Evolutionary conservation across 2,797 vertebrate genomes (phyloP).

Genomic region (Eulemur albifrons): DNA sequence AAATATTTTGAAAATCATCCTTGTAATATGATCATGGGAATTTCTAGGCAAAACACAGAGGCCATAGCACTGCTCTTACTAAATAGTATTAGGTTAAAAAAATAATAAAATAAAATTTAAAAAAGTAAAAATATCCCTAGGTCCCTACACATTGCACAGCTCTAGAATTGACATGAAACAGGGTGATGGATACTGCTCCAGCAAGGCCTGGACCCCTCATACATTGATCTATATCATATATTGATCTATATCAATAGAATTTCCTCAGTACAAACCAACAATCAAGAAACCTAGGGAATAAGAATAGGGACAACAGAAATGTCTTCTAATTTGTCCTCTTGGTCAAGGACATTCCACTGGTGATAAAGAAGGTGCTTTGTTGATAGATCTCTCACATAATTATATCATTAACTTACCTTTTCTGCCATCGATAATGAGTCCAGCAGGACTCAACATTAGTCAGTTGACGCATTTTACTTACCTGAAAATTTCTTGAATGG

Average conservation of each 20-base stretch:
- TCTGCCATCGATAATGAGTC: neutral
- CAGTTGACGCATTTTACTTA: neutral
- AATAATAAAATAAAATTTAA: neutral
- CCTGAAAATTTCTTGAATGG: neutral
- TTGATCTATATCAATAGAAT: neutral
- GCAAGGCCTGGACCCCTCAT: neutral
- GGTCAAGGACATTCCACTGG: neutral
- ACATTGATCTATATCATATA: neutral
- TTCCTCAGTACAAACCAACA: neutral
- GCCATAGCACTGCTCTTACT: neutral
- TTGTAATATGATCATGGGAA: neutral
- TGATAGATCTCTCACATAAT: neutral
- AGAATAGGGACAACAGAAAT: neutral
- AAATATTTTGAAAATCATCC: neutral
- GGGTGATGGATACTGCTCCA: neutral
- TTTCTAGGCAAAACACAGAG: neutral
- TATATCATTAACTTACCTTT: neutral
- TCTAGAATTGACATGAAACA: neutral
- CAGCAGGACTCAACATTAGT: neutral
- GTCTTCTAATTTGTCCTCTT: neutral
- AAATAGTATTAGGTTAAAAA: neutral
- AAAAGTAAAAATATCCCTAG: neutral
- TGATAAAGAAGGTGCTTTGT: neutral
- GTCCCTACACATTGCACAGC: neutral
- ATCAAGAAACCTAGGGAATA: neutral